Conservation (phyloP, 2,113 vertebrate species). For the human (Homo sapiens) region DNA sequence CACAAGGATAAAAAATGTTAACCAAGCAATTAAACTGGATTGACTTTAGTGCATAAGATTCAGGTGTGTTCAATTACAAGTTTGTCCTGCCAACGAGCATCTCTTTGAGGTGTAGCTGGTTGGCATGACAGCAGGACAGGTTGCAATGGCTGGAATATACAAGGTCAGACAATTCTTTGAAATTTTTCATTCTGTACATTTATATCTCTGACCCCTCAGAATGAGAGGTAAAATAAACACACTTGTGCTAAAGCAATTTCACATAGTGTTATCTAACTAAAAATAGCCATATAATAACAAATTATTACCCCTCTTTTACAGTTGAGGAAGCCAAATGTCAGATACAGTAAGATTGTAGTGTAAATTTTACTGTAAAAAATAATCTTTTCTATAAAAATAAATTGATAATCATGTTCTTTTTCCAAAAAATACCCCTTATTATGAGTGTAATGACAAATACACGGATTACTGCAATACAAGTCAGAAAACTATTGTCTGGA, state of each 20-base stretch:
- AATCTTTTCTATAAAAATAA: background rate
- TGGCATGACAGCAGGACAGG: background rate
- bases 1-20: background rate
- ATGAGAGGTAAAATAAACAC: background rate
- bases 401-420: background rate
- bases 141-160: background rate
- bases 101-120: background rate
- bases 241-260: background rate
- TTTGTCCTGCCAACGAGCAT: background rate
- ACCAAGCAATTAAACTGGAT: background rate
- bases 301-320: background rate
- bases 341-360: background rate
- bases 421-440: background rate
- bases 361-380: background rate
- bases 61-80: background rate
- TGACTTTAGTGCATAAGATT: background rate
- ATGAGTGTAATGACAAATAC: background rate
- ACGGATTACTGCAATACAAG: background rate
- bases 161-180: background rate
- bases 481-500: background rate
- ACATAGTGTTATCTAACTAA: background rate
- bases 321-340: background rate
- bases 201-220: background rate
- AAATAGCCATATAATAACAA: background rate
- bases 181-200: background rate